Base-by-base conservation (phyloP, 2,797 vertebrate genomes). In the Rhinoraja longicauda region DNA sequence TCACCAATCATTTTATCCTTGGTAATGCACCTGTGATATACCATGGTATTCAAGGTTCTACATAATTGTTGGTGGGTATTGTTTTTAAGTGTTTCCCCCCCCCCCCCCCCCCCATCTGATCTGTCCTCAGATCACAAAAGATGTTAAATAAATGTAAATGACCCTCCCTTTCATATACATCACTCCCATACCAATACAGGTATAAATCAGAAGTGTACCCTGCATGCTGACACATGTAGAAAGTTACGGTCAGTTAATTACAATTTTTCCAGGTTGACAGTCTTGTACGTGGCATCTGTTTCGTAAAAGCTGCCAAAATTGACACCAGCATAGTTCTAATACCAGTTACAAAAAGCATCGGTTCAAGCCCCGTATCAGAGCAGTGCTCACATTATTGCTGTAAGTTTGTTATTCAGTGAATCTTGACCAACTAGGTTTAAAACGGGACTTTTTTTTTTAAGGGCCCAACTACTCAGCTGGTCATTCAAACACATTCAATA, bases 401-500 rank as follows among this genome's bases (percentile, higher is more conserved):
- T 84, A 67, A 59, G n/a, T 10, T 64, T 21, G n/a, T 36, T 32
- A 88, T 15, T 88, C 81, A 82, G 45, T 59, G 13, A 12, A 26
- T 86, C 57, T 32, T 1, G 59, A 8, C 13, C n/a, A 32, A 32
- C 59, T 88, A 59, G 84, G 36, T 32, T 62, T 32, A n/a, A 15
- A 62, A 86, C 17, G 59, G 53, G 57, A 59, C 53, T 26, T 15
- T 59, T 62, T 86, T 86, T 62, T 29, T 62, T 67, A 7, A 88
- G 17, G n/a, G 0, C 59, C n/a, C 64, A 19, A 36, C 57, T 88
- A 24, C 84, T 88, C 84, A 88, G n/a, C 59, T 88, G 62, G 59
- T 88, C 59, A 67, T n/a, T 88, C n/a, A 9, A 32, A 88, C 62
- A 88, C 84, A 88, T 88, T 88, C n/a, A 15, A 10, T 36, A 67